These are phyloP conservation scores for Nesidiocoris tenuis DNA, from an alignment of 2,888 invertebrate genomes.

Conservation along the genomic window DNA sequence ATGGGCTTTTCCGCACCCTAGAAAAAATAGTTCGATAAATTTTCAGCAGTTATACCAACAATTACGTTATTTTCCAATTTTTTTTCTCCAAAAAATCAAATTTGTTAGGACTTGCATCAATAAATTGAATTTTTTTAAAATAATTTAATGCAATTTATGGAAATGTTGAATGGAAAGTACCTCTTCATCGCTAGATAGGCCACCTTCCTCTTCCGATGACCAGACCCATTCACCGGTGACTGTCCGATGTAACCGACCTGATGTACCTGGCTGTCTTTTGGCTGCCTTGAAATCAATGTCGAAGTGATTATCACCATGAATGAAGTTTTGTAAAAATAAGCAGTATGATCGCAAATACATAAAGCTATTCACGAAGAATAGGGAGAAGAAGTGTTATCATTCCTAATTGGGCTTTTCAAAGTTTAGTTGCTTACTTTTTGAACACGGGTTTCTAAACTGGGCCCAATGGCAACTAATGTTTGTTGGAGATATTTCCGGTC, in stretches of 20 bases:
- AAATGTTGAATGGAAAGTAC: no score
- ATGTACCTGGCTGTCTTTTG: constrained; percentile 80
- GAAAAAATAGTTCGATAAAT: constrained; percentile 9
- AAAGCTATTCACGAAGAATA: no score
- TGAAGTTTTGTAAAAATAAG: no score
- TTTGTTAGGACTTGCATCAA: no score
- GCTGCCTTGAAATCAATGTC: constrained; percentile 58
- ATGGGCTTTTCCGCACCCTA: constrained; percentile 54
- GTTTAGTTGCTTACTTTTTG: constrained; percentile 71
- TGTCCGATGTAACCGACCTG: constrained; percentile 77
- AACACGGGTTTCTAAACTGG: constrained; percentile 85
- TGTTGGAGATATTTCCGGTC: constrained; percentile 85
- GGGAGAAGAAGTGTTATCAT: no score
- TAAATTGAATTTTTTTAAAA: no score
- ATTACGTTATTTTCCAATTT: neutral
- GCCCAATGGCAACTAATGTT: constrained; percentile 80
- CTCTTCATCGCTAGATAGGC: constrained; percentile 59
- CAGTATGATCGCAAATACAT: no score
- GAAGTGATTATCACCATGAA: constrained; percentile 27
- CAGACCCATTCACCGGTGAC: constrained; percentile 98
- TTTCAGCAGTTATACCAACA: neutral
- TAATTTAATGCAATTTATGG: no score
- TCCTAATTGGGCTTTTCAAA: no score
- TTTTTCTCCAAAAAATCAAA: no score
- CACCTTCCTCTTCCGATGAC: constrained; percentile 87